phyloP scores from a whole-genome alignment of 2,113 vertebrate species.

The Lampris incognitus region DNA sequence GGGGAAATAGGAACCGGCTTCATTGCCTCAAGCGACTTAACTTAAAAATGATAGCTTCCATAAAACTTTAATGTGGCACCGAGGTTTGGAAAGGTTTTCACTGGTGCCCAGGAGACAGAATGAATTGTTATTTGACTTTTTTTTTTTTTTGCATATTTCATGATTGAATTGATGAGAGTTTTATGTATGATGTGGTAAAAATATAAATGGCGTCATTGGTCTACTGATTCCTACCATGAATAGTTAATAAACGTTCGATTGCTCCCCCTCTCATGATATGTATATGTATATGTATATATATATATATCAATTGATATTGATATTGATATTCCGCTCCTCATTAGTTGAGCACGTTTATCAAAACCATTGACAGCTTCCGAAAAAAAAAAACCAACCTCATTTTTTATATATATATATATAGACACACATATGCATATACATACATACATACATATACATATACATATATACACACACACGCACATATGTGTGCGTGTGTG shows the following conservation, averaged over 20 bases:
- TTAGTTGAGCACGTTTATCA: too few species aligned
- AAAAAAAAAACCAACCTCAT: too few species aligned
- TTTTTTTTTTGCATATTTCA: not conserved
- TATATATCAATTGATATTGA: too few species aligned
- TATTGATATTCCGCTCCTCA: too few species aligned
- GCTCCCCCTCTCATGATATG: too few species aligned
- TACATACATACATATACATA: not conserved
- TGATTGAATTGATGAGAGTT: not conserved
- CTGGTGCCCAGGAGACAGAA: constrained; percentile 8
- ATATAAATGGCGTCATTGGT: not conserved
- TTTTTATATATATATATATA: too few species aligned
- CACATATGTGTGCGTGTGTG: not conserved
- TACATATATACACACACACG: not conserved
- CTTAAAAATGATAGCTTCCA: constrained; percentile 5
- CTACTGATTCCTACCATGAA: not conserved
- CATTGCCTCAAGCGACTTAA: constrained; percentile 6
- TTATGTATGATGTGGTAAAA: not conserved
- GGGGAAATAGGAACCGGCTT: constrained; percentile 8
- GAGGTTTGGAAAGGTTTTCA: not conserved
- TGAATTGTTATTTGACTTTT: not conserved
- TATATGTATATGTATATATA: too few species aligned
- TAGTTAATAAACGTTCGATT: not conserved
- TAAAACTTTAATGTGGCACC: constrained; percentile 4
- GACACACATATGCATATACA: too few species aligned
- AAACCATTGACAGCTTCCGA: too few species aligned